phyloP scores from a whole-genome alignment of 2,113 vertebrate genomes.

The Dolichotis patagonum region DNA sequence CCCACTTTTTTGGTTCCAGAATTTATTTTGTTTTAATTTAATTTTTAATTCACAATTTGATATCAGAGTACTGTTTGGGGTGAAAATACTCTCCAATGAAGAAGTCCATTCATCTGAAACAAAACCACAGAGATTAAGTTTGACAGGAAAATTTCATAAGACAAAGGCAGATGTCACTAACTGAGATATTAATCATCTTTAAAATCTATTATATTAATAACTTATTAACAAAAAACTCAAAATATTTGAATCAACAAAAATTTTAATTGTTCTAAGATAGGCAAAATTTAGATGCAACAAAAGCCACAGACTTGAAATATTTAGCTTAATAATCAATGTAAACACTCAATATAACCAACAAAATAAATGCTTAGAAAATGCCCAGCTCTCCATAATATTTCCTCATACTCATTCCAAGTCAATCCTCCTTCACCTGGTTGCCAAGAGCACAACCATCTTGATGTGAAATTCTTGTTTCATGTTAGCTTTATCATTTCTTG shows the following conservation, averaged over 20 bases:
- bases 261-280: background rate
- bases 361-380: background rate
- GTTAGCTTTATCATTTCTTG: conserved; percentile 18
- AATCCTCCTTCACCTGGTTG: background rate
- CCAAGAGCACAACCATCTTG: background rate
- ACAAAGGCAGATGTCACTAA: conserved; percentile 15
- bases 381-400: background rate
- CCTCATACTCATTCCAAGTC: background rate
- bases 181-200: conserved; percentile 3
- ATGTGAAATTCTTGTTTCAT: conserved; percentile 32
- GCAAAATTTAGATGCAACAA: background rate
- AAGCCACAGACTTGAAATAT: background rate
- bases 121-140: conserved; percentile 46
- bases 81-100: conserved; percentile 44
- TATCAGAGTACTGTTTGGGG: background rate
- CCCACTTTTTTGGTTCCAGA: background rate
- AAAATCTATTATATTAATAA: conserved; percentile 11
- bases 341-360: background rate
- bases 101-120: background rate
- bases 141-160: background rate
- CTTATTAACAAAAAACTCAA: conserved; percentile 7
- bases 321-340: background rate
- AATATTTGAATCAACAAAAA: background rate
- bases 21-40: conserved; percentile 9
- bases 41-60: conserved; percentile 21